phyloP scores from a whole-genome alignment of 2,113 vertebrate species.

The Pipra filicauda region DNA sequence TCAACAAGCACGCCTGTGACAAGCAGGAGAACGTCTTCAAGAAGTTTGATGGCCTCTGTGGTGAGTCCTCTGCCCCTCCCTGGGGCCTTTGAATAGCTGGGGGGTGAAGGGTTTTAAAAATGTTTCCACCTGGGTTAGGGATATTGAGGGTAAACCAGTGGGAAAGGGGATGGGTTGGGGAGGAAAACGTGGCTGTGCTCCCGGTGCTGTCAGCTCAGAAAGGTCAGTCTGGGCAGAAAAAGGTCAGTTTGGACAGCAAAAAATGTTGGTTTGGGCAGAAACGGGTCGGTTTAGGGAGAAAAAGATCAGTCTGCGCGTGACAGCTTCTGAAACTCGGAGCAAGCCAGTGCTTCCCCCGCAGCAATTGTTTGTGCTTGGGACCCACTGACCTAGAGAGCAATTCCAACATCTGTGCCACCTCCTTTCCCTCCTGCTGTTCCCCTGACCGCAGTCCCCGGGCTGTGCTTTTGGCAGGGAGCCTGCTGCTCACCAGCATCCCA shows the following conservation, averaged over 20 bases:
- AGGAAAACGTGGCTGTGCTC: rapidly evolving
- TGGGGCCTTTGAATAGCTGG: rapidly evolving
- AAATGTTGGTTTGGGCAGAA: background rate
- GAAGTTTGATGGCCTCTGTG: conserved; percentile 85
- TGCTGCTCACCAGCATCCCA: background rate
- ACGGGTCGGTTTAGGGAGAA: too few relatives aligned
- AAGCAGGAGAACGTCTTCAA: conserved; percentile 86
- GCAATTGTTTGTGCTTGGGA: background rate
- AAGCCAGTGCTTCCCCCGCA: rapidly evolving
- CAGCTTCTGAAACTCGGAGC: background rate
- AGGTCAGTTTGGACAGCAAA: background rate
- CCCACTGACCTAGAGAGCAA: background rate
- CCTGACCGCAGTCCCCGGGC: background rate
- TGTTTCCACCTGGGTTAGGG: rapidly evolving
- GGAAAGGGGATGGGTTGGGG: background rate
- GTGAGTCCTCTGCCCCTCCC: conserved; percentile 71
- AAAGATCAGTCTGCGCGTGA: background rate
- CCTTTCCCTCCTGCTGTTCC: background rate
- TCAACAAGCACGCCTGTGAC: conserved; percentile 86
- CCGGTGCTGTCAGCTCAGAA: background rate
- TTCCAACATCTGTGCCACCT: background rate
- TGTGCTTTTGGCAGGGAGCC: background rate
- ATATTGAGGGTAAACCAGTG: rapidly evolving
- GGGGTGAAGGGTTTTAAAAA: background rate
- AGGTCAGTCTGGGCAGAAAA: rapidly evolving